Evolutionary conservation across 1,140 invertebrate genomes (phyloP).

Genomic region (Drosophila nebulosa): DNA sequence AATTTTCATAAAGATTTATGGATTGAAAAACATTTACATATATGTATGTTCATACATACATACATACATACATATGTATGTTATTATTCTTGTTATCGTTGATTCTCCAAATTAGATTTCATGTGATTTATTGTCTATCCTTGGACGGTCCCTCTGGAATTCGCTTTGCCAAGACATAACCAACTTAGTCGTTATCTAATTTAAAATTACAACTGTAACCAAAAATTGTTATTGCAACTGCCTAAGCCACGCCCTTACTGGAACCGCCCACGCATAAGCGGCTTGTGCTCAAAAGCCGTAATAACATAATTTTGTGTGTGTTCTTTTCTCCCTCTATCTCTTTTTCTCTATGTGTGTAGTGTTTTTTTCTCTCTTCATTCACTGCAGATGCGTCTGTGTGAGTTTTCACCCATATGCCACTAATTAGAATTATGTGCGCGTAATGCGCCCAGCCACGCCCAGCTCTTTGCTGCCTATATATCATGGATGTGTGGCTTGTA

Average conservation of each 20-base stretch:
- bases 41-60: no score
- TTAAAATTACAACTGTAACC: not conserved
- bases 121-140: no score
- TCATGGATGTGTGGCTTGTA: slow-evolving; percentile 38
- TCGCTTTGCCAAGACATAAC: not conserved
- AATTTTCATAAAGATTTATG: no score
- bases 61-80: no score
- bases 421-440: slow-evolving; percentile 68
- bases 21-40: no score
- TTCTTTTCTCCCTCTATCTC: not conserved
- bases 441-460: slow-evolving; percentile 38
- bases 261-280: slow-evolving; percentile 44
- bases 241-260: slow-evolving; percentile 9
- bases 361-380: not conserved
- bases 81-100: no score
- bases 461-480: slow-evolving; percentile 6
- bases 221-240: not conserved
- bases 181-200: slow-evolving; percentile 7
- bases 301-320: slow-evolving; percentile 64
- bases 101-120: no score
- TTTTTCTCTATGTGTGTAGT: not conserved
- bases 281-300: slow-evolving; percentile 64
- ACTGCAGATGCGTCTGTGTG: not conserved
- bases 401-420: slow-evolving; percentile 57
- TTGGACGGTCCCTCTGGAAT: no score